These are phyloP conservation scores for Cyprinodon brontotheroides DNA, from an alignment of 2,113 vertebrate species.

Conservation along the genomic window DNA sequence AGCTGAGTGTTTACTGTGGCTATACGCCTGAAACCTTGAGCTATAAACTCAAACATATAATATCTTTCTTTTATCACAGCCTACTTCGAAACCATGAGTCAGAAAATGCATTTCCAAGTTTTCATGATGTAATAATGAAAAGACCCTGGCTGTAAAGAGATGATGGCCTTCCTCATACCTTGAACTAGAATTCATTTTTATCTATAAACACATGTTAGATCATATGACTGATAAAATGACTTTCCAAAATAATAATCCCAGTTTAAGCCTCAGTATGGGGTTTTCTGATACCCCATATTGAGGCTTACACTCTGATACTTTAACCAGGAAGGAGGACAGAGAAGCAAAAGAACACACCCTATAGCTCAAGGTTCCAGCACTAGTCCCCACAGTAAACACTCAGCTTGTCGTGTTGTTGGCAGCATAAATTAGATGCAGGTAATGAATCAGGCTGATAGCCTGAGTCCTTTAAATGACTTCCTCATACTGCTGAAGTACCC, in stretches of 20 bases:
- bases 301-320: no score
- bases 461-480: constrained; percentile 48
- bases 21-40: constrained; percentile 21
- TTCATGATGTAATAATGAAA: not conserved
- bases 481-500: constrained; percentile 28
- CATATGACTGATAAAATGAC: constrained; percentile 3
- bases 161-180: not conserved
- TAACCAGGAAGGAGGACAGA: no score
- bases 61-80: not conserved
- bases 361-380: no score
- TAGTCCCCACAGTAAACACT: no score
- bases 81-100: not conserved
- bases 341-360: no score
- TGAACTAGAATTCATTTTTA: not conserved
- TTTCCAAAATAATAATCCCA: constrained; percentile 16
- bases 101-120: not conserved
- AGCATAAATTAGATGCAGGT: no score
- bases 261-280: constrained; percentile 18
- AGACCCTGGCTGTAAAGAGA: not conserved
- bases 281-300: no score
- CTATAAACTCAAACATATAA: constrained; percentile 9
- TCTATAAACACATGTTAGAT: not conserved
- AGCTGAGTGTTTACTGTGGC: constrained; percentile 46
- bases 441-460: no score
- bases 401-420: no score